Evolutionary conservation across 2,113 vertebrate genomes (phyloP), one percentile per base, ranked within the genome.

Genomic region (Eulemur macaco): DNA sequence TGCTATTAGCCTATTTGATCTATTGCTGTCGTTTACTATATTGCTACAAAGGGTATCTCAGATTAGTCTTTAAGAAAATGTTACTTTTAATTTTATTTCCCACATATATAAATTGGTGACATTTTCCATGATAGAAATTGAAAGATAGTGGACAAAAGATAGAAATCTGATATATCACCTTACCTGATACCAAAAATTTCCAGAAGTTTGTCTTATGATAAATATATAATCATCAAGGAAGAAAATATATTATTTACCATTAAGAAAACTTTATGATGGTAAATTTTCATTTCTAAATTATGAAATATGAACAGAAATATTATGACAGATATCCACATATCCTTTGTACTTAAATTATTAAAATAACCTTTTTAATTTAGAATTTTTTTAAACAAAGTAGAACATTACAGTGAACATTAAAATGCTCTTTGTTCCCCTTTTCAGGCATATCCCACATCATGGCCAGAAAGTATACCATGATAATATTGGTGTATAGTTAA

Each of bases 71-170:
- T 81, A 91, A 85, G 47, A 60, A 96, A 91, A 88, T 85, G 29
- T 89, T 84, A 11, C 54, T n/a, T 92, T 71, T 88, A 74, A 86
- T 83, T 95, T 80, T 87, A 86, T 74, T 77, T 87, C 20, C 17
- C 89, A 13, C 17, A 50, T 78, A 0, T 64, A 42, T 78, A 63
- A 78, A 68, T 68, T 63, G 27, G 12, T 95, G 10, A 92, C 17
- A 74, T 63, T 94, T 95, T 87, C 14, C 11, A 84, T 4, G 31
- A 68, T 88, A 50, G 37, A 88, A 87, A 64, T 78, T 87, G 58
- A 94, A 95, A 71, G 7, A 2, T 37, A 63, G 5, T 69, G 29
- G 52, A 68, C 8, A 50, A 77, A 94, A n/a, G 34, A 34, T 5
- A 88, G 45, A 91, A 88, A 80, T 58, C 0, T 77, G 42, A 64